Evolutionary conservation across 2,797 vertebrate species (phyloP).

Genomic region (Hemibagrus guttatus): DNA sequence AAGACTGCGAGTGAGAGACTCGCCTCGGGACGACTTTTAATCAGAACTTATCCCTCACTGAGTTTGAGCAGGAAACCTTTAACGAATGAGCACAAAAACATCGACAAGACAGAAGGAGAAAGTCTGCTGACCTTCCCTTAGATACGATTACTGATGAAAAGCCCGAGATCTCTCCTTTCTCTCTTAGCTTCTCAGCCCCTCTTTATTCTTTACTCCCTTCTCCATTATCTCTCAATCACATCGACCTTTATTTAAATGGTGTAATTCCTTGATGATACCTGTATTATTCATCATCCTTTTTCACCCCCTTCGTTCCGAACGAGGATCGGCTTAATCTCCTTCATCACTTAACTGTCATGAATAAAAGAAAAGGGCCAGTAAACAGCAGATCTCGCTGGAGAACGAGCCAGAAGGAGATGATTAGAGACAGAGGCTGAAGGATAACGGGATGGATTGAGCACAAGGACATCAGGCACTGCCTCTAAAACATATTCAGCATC

Average conservation of each 20-base stretch:
- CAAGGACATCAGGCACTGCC: background rate
- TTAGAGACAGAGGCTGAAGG: background rate
- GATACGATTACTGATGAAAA: background rate
- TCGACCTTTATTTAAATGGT: conserved; percentile 6
- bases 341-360: conserved; percentile 71
- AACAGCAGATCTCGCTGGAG: conserved; percentile 65
- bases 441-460: background rate
- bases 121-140: conserved; percentile 10
- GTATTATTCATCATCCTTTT: background rate
- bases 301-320: background rate
- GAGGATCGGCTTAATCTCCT: background rate
- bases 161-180: background rate
- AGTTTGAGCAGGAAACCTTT: conserved; percentile 16
- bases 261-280: background rate
- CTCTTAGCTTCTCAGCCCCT: background rate
- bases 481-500: background rate
- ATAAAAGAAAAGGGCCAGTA: conserved; percentile 71
- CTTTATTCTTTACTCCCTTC: background rate
- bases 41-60: background rate
- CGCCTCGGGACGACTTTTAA: background rate
- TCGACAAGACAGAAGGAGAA: conserved; percentile 20
- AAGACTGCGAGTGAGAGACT: conserved; percentile 40
- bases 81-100: conserved; percentile 41
- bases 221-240: conserved; percentile 11
- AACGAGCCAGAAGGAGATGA: conserved; percentile 49